Base-by-base conservation (phyloP, 2,888 invertebrate genomes). In the Molorchus minor region DNA sequence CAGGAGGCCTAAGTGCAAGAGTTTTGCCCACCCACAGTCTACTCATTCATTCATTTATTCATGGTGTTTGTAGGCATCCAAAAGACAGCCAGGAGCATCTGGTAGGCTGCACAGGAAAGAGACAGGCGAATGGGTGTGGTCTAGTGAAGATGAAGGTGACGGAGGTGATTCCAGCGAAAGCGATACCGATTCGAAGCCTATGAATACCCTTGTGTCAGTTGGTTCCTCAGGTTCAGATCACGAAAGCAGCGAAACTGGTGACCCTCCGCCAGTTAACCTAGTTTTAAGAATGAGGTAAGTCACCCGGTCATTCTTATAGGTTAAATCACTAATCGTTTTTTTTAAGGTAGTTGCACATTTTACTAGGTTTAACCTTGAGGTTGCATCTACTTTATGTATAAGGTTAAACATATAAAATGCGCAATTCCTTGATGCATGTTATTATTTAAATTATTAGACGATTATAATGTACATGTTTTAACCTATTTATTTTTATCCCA, bases 41-140 rank as follows among this genome's bases (percentile, higher is more conserved):
- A n/a, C n/a, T n/a, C n/a, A n/a, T n/a, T n/a, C n/a, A n/a, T n/a
- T n/a, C n/a, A n/a, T n/a, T n/a, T n/a, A n/a, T n/a, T n/a, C n/a
- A 35, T 29, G 46, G 56, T 17, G 52, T 70, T 64, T 66, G 2
- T 64, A 86, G 85, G 87, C 87, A 58, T 85, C 89, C 64, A 88
- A 89, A 77, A 85, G 94, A 64, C 92, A 93, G 81, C 94, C 95
- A 0, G 95, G 95, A 20, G 89, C 94, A 0, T 91, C 91, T 16
- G 92, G 92, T 12, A 86, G 92, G 0, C 83, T 96, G 65, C 96
- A 96, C 81, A 88, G 97, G 75, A 97, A 96, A 68, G 93, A 95
- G 72, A 96, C 96, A 17, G 98, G 98, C 30, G 96, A 96, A 79
- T 98, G 98, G 98, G 96, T 96, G 61, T 98, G 98, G 97, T 96